Evolutionary conservation across 2,888 invertebrate species (phyloP).

Genomic region (Habroteleia sp.): DNA sequence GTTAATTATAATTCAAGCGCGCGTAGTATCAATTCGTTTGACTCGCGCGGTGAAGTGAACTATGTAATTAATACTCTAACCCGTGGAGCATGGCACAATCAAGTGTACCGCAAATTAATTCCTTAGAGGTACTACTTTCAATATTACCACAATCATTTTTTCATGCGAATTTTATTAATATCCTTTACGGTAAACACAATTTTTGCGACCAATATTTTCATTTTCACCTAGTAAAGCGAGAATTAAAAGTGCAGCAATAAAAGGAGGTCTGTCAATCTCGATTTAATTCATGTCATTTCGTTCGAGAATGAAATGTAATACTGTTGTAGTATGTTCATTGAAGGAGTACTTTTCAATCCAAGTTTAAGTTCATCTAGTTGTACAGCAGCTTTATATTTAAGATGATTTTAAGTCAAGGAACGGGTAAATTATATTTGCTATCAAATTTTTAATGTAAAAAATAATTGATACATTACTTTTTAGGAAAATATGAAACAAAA

Average conservation of each 20-base stretch:
- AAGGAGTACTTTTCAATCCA: too few relatives aligned
- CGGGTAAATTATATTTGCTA: too few relatives aligned
- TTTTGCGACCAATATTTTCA: slow-evolving; percentile 10
- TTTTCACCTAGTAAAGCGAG: slow-evolving; percentile 1
- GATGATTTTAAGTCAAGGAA: too few relatives aligned
- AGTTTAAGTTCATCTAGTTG: too few relatives aligned
- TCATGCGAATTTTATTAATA: slow-evolving; percentile 8
- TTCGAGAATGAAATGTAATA: too few relatives aligned
- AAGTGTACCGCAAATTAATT: slow-evolving; percentile 41
- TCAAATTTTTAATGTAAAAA: too few relatives aligned
- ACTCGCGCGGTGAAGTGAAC: slow-evolving; percentile 33
- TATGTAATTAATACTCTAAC: slow-evolving; percentile 46
- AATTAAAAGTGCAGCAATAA: slow-evolving; percentile 1
- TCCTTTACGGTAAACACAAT: slow-evolving; percentile 23
- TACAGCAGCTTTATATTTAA: too few relatives aligned
- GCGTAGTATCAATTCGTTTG: slow-evolving; percentile 33
- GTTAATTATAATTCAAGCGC: slow-evolving; percentile 36
- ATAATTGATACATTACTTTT: too few relatives aligned
- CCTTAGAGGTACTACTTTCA: slow-evolving; percentile 43
- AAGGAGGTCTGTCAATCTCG: too few relatives aligned
- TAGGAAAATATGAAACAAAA: too few relatives aligned
- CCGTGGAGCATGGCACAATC: slow-evolving; percentile 3
- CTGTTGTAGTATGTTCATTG: too few relatives aligned
- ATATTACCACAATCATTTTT: slow-evolving; percentile 49
- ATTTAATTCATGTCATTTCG: too few relatives aligned